phyloP scores from a whole-genome alignment of 2,888 invertebrate genomes.

The Craniophora ligustri region DNA sequence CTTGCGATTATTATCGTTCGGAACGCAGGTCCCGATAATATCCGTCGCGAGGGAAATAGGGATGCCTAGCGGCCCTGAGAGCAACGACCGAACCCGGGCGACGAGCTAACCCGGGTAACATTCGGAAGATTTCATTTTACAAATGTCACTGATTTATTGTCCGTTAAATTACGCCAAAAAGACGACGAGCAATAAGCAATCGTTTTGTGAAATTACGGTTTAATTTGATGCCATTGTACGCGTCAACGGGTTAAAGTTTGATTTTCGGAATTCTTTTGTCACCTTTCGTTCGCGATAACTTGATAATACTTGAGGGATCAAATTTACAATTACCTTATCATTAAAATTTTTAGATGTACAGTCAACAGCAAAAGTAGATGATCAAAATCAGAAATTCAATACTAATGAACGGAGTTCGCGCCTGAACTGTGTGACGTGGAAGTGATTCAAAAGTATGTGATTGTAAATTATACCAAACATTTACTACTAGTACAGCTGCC shows the following conservation, averaged over 20 bases:
- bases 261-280: conserved; percentile 32
- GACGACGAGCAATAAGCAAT: conserved; percentile 28
- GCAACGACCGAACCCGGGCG: conserved; percentile 68
- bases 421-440: no score
- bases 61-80: conserved; percentile 61
- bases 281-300: conserved; percentile 14
- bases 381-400: no score
- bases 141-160: conserved; percentile 68
- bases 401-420: no score
- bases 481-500: no score
- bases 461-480: no score
- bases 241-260: conserved; percentile 10
- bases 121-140: conserved; percentile 67
- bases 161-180: conserved; percentile 50
- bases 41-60: conserved; percentile 68
- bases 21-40: conserved; percentile 68
- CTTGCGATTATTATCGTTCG: conserved; percentile 74
- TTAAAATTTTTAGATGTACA: conserved; percentile 6
- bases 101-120: conserved; percentile 45
- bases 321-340: conserved; percentile 7
- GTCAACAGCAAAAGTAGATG: no score
- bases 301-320: conserved; percentile 7
- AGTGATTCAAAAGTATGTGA: no score
- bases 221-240: conserved; percentile 42
- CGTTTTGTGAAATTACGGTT: conserved; percentile 34